Evolutionary conservation across 2,888 invertebrate genomes (phyloP).

Genomic region (Drosophila setosimentum): DNA sequence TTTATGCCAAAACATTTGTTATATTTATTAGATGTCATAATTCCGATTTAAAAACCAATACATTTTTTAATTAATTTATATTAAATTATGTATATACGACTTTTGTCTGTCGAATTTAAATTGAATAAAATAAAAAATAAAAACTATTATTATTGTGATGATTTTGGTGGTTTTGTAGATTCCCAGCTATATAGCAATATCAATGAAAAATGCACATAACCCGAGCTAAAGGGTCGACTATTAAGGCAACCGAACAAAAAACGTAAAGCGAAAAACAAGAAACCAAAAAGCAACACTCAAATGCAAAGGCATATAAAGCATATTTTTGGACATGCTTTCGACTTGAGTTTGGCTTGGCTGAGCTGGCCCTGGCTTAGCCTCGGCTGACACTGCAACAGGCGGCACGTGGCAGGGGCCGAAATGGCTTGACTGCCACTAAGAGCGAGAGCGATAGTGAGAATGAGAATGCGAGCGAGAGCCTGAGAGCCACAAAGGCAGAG

Average conservation of each 20-base stretch:
- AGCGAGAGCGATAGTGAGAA: neutral
- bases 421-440: neutral
- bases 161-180: neutral
- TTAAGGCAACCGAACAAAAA: conserved; percentile 17
- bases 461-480: neutral
- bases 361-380: conserved; percentile 29
- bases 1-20: too few species aligned
- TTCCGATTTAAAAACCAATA: neutral
- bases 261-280: neutral
- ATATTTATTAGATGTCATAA: neutral
- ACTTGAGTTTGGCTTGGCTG: conserved; percentile 60
- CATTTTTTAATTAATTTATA: neutral
- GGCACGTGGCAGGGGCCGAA: conserved; percentile 3
- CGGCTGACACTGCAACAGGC: conserved; percentile 14
- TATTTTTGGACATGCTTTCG: conserved; percentile 69
- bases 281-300: conserved; percentile 36
- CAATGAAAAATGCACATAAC: neutral
- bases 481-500: neutral
- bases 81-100: neutral
- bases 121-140: neutral
- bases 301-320: conserved; percentile 72
- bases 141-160: neutral
- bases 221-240: neutral
- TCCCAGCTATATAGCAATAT: neutral
- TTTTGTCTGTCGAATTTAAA: neutral